A percentile compares a stretch with the other conserved stretches of the same genome.
phyloP scores from a whole-genome alignment of 2,113 vertebrate species.

The Gallinago undulata region DNA sequence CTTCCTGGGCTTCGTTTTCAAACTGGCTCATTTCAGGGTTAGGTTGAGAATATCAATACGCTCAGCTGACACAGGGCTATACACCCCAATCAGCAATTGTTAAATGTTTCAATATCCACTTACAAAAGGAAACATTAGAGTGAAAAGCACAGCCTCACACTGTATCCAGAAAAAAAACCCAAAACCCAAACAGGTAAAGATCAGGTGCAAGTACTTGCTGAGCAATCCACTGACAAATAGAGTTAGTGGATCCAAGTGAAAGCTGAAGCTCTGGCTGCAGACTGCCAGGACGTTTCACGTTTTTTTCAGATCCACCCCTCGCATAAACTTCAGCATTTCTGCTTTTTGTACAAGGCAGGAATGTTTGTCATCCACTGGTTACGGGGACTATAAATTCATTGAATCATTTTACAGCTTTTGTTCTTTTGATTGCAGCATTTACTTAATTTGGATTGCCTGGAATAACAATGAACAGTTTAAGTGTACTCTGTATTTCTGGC shows the following conservation, averaged over 20 bases:
- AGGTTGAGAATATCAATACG: neutral
- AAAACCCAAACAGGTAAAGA: neutral
- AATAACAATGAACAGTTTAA: conserved; percentile 36
- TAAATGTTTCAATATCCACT: neutral
- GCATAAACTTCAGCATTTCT: neutral
- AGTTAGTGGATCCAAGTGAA: neutral
- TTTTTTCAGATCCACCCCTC: neutral
- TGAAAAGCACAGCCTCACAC: neutral
- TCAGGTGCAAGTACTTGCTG: neutral
- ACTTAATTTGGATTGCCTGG: conserved; percentile 58
- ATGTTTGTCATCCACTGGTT: neutral
- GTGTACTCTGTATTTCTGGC: conserved; percentile 1
- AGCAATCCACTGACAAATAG: neutral
- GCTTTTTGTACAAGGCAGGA: neutral
- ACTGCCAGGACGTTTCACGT: fast-evolving
- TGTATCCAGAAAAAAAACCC: neutral
- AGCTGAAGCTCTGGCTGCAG: neutral
- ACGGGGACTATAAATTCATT: neutral
- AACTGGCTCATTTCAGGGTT: neutral
- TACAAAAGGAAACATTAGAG: neutral
- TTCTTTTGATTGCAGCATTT: conserved; percentile 55
- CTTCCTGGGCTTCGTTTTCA: neutral
- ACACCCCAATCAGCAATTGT: neutral
- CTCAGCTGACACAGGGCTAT: neutral
- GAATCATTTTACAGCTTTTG: conserved; percentile 34